Conservation (phyloP, 1,140 invertebrate species). For the Polypedilum vanderplanki region DNA sequence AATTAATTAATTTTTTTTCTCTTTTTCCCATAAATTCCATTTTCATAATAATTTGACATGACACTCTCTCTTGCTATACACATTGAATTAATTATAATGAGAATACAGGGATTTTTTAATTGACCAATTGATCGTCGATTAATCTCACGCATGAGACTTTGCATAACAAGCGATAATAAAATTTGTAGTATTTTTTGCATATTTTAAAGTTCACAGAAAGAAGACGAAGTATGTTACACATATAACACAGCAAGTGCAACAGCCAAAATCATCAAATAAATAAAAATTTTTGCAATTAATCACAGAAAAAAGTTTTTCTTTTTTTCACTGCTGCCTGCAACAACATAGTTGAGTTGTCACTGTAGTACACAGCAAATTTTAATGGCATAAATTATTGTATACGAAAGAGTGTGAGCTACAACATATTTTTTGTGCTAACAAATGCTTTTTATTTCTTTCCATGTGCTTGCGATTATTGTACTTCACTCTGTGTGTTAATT, state of each 20-base stretch:
- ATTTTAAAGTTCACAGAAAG: no score
- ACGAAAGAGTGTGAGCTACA: conserved; percentile 1
- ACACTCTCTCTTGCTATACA: no score
- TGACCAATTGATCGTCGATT: no score
- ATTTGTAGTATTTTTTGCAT: no score
- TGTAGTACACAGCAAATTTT: conserved; percentile 2
- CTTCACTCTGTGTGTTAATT: conserved; percentile 19
- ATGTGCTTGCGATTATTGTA: background rate
- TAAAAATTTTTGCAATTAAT: conserved; percentile 2
- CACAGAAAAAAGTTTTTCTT: background rate
- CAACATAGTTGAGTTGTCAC: conserved; percentile 9
- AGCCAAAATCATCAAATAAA: background rate
- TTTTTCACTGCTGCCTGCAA: background rate
- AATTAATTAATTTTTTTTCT: no score
- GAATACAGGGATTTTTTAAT: no score
- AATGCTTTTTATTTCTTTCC: conserved; percentile 28
- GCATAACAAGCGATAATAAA: no score
- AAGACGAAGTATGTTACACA: no score
- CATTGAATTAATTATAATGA: no score
- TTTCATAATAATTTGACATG: no score
- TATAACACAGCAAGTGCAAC: background rate
- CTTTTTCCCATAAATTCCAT: no score
- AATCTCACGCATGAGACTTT: no score
- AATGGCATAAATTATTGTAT: background rate
- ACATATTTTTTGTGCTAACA: conserved; percentile 28